Percentiles rank a stretch among this genome's conserved stretches.
phyloP scores from a whole-genome alignment of 2,797 vertebrate species.

The Sebastes nivosus region DNA sequence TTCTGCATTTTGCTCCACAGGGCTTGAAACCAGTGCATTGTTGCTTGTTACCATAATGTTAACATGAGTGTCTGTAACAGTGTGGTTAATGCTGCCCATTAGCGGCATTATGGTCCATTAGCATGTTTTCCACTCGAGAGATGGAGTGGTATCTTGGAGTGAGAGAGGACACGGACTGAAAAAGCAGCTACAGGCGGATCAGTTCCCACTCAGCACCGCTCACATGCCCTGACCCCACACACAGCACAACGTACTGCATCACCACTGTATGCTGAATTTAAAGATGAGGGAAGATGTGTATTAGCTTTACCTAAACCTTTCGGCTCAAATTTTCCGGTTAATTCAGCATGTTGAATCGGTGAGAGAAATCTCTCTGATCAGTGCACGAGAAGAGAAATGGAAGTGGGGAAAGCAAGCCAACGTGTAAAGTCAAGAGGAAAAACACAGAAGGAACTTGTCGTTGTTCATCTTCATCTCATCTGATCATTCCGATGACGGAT shows the following conservation, averaged over 20 bases:
- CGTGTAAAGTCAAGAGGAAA: no score
- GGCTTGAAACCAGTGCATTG: conserved; percentile 5
- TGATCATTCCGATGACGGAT: no score
- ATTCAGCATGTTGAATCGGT: no score
- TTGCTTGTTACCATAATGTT: conserved; percentile 16
- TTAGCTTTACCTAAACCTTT: neutral
- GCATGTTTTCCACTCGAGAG: conserved; percentile 18
- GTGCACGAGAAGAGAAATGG: no score
- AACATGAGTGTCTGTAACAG: conserved; percentile 24
- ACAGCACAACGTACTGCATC: neutral
- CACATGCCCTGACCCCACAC: neutral
- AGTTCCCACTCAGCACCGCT: neutral
- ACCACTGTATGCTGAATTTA: neutral
- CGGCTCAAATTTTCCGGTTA: neutral
- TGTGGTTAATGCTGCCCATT: conserved; percentile 45
- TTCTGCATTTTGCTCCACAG: neutral
- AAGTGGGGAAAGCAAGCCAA: no score
- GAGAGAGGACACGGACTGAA: neutral
- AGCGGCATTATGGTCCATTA: conserved; percentile 46
- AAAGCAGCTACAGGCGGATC: neutral
- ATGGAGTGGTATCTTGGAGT: conserved; percentile 17
- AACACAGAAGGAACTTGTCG: no score
- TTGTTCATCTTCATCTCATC: no score
- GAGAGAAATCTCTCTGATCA: no score
- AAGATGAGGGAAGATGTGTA: neutral